Conservation (phyloP, 1,140 invertebrate genomes). For the Drosophila baimaii region DNA sequence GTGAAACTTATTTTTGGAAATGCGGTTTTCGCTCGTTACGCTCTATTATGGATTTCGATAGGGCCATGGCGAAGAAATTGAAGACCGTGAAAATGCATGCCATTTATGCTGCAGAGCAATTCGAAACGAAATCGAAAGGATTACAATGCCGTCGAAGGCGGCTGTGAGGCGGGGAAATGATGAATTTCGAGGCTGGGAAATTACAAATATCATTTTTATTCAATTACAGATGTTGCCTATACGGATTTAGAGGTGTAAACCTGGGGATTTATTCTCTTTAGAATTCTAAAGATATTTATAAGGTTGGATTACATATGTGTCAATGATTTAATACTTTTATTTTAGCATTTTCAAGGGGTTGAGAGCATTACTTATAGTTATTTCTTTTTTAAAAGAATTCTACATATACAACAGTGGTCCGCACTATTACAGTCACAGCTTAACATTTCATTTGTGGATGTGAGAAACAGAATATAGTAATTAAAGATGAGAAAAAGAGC, state of each 20-base stretch:
- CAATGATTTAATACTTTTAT: neutral
- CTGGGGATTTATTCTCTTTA: neutral
- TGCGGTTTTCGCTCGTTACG: constrained; percentile 60
- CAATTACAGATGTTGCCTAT: neutral
- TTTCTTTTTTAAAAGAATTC: too few relatives aligned
- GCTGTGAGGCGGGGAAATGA: neutral
- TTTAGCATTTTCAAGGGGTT: neutral
- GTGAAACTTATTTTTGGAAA: constrained; percentile 37
- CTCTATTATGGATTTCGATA: constrained; percentile 34
- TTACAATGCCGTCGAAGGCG: constrained; percentile 19
- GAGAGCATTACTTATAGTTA: too few relatives aligned
- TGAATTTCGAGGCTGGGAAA: constrained; percentile 10
- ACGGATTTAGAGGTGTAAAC: neutral
- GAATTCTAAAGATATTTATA: neutral
- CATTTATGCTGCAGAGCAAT: constrained; percentile 13
- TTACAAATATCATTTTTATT: constrained; percentile 3
- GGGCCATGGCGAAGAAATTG: constrained; percentile 15
- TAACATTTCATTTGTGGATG: too few relatives aligned
- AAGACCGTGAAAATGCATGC: constrained; percentile 52
- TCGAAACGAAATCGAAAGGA: constrained; percentile 37
- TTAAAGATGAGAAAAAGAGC: too few relatives aligned
- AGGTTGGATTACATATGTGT: neutral
- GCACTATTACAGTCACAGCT: too few relatives aligned
- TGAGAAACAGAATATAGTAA: too few relatives aligned
- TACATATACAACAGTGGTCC: too few relatives aligned